phyloP scores from a whole-genome alignment of 2,797 vertebrate species.

The Acipenser oxyrinchus region DNA sequence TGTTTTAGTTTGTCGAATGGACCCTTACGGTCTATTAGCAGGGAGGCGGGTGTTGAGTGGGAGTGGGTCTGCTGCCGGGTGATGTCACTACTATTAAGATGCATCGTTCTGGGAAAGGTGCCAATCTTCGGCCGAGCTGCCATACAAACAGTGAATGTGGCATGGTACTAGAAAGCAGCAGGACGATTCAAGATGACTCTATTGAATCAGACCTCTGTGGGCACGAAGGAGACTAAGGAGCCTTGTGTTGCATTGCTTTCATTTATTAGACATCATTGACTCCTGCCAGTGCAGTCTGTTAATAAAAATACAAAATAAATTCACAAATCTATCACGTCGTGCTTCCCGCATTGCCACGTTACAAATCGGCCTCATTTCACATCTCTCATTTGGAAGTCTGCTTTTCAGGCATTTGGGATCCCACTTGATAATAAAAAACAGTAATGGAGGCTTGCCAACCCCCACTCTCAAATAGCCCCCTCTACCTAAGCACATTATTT shows the following conservation, averaged over 20 bases:
- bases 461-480: no score
- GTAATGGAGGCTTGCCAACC: no score
- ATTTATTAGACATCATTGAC: neutral
- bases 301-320: no score
- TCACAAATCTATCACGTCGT: no score
- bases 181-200: conserved; percentile 17
- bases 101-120: conserved; percentile 33
- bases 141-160: conserved; percentile 16
- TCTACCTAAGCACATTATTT: no score
- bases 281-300: no score
- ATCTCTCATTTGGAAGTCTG: no score
- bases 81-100: conserved; percentile 40
- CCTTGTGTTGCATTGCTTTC: neutral
- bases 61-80: conserved; percentile 20
- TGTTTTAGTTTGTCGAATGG: conserved; percentile 21
- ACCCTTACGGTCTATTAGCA: conserved; percentile 19
- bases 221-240: neutral
- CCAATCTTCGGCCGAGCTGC: conserved; percentile 25
- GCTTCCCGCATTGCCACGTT: no score
- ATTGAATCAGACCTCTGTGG: conserved; percentile 7
- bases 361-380: no score
- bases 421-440: no score
- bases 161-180: conserved; percentile 9
- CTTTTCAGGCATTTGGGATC: no score
- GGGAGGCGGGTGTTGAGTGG: conserved; percentile 14